Conservation (phyloP, 2,888 invertebrate genomes). For the Xestobium rufovillosum region DNA sequence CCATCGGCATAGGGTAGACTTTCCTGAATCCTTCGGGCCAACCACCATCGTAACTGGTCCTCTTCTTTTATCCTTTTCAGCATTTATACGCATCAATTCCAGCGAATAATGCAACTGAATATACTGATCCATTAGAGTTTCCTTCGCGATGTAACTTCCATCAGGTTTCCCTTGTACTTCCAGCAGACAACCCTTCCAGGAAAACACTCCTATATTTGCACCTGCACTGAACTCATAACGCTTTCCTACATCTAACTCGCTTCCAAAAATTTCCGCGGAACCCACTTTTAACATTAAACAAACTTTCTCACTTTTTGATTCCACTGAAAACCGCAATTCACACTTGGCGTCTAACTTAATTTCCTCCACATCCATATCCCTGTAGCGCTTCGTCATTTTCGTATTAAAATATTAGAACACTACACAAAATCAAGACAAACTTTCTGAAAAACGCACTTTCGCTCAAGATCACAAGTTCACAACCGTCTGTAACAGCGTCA, state of each 20-base stretch:
- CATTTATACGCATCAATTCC: slow-evolving; percentile 78
- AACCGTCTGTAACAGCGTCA: too few relatives aligned
- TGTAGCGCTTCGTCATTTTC: slow-evolving; percentile 23
- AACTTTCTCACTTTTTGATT: slow-evolving; percentile 77
- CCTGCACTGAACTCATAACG: slow-evolving; percentile 83
- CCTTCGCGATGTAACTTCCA: slow-evolving; percentile 89
- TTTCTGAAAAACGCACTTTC: too few relatives aligned
- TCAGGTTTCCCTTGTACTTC: slow-evolving; percentile 84
- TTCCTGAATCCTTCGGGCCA: slow-evolving; percentile 94
- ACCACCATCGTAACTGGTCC: slow-evolving; percentile 87
- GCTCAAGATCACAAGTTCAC: too few relatives aligned
- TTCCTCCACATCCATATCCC: slow-evolving; percentile 48
- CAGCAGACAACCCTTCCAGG: slow-evolving; percentile 90
- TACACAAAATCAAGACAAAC: too few relatives aligned
- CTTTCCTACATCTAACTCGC: slow-evolving; percentile 88
- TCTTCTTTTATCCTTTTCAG: slow-evolving; percentile 63
- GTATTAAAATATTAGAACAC: too few relatives aligned
- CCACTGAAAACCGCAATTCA: slow-evolving; percentile 92
- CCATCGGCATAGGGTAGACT: slow-evolving; percentile 76
- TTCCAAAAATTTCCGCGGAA: slow-evolving; percentile 93
- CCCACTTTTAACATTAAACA: slow-evolving; percentile 79
- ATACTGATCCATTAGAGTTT: slow-evolving; percentile 95
- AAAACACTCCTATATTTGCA: slow-evolving; percentile 91
- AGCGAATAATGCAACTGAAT: slow-evolving; percentile 92
- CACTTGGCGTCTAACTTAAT: slow-evolving; percentile 80